Evolutionary conservation across 1,140 invertebrate species (phyloP).

Genomic region (Drosophila pachea): DNA sequence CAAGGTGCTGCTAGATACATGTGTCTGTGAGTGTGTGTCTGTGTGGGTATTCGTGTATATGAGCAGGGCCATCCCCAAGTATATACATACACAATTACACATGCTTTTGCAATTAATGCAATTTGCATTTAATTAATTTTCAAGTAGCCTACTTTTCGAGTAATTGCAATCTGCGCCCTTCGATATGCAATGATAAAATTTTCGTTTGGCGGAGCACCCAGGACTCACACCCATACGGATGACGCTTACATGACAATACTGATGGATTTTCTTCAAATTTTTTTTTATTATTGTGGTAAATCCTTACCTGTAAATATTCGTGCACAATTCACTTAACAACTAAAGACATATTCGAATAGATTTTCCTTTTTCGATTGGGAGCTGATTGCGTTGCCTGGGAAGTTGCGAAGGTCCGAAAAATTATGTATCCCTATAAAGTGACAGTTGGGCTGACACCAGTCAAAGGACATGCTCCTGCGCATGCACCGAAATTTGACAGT

Average conservation of each 20-base stretch:
- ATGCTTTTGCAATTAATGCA: no score
- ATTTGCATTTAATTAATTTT: no score
- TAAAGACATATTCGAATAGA: slow-evolving; percentile 39
- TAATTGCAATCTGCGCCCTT: no score
- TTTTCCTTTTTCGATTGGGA: slow-evolving; percentile 24
- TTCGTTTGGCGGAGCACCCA: no score
- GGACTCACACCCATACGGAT: no score
- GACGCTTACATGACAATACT: no score
- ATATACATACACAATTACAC: slow-evolving; percentile 7
- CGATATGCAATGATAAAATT: no score
- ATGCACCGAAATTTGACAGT: slow-evolving; percentile 55
- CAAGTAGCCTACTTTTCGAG: no score
- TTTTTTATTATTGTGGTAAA: no score
- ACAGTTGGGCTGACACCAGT: slow-evolving; percentile 48
- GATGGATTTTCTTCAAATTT: no score
- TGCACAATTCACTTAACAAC: slow-evolving; percentile 27
- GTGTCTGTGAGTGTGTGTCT: not conserved
- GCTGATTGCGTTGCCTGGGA: slow-evolving; percentile 29
- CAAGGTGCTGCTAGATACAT: slow-evolving; percentile 28
- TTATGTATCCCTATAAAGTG: slow-evolving; percentile 66
- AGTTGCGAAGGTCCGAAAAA: slow-evolving; percentile 74
- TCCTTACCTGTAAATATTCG: no score
- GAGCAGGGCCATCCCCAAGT: not conserved
- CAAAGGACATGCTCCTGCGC: slow-evolving; percentile 55
- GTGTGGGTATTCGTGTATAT: not conserved